Evolutionary conservation across 2,888 invertebrate genomes (phyloP), one percentile per base, ranked within the genome.

Genomic region (Metopia argyrocephala): DNA sequence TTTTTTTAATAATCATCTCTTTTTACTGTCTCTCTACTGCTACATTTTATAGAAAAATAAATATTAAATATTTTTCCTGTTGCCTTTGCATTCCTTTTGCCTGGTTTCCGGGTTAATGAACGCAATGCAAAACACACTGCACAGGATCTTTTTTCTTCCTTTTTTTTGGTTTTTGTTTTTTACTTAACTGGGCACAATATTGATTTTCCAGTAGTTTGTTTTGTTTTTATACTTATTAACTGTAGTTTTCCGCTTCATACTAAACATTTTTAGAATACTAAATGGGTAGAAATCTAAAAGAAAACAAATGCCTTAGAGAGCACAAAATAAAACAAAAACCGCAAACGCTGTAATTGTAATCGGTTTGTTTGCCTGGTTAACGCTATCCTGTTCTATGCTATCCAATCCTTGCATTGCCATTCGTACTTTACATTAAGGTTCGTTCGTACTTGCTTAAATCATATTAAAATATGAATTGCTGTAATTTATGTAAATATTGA

Each of bases 71-170:
- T 31, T 54, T 28, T 48, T 27, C 18, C 18, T 27, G 28, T 52
- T 52, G 54, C 18, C 27, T 50, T 46, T 69, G 15, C 50, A 68
- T 80, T 76, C 48, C 48, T 50, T n/a, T n/a, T 38, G 38, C 38
- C 38, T 76, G 18, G 61, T 74, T 81, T 78, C 78, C 81, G 81
- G 81, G 81, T 81, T 81, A 81, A 81, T 78, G 81, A 81, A 81
- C 81, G 81, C 81, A 75, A 12, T 78, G 66, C 74, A 75, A 12
- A 12, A 4, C 38, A 38, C 12, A 71, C 74, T 62, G 62, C 46
- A 62, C 28, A 74, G 73, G 23, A 59, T 31, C 50, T 9, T 21
- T 52, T 52, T 48, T 76, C 68, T 15, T 46, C 50, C 3, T 6
- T 54, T 59, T 54, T 68, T 68, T 23, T 23, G n/a, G 38, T 45